These are phyloP conservation scores for Chromis chromis DNA, from an alignment of 2,797 vertebrate species.

Conservation along the genomic window DNA sequence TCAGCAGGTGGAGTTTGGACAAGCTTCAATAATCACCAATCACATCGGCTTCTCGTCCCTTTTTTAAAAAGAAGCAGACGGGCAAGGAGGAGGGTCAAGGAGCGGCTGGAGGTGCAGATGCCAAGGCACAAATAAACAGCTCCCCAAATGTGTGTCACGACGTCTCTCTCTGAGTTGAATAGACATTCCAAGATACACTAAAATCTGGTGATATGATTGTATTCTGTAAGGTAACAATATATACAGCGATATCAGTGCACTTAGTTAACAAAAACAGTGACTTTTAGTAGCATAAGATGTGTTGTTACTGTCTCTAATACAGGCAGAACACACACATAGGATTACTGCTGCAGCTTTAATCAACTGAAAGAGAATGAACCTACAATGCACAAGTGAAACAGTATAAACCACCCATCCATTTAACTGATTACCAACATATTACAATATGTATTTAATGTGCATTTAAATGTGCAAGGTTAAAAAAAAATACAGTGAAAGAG, in stretches of 20 bases:
- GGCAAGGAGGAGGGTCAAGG: conserved; percentile 1
- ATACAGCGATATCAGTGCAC: conserved; percentile 3
- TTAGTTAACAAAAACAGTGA: neutral
- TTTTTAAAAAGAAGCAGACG: conserved; percentile 28
- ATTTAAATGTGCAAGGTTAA: neutral
- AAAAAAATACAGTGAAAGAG: neutral
- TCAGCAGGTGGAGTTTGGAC: conserved; percentile 42
- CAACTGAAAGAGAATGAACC: conserved; percentile 1
- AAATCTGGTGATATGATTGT: neutral
- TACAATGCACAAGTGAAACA: neutral
- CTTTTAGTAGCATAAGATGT: neutral
- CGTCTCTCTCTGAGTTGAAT: conserved; percentile 10
- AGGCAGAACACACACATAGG: neutral
- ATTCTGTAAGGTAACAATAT: neutral
- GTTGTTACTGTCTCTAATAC: neutral
- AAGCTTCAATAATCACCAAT: conserved; percentile 40
- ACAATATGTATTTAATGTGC: neutral
- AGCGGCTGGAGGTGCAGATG: conserved; percentile 21
- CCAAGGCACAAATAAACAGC: conserved; percentile 46
- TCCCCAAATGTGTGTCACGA: neutral
- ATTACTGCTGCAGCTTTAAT: conserved; percentile 13
- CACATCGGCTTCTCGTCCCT: conserved; percentile 17
- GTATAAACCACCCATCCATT: conserved; percentile 5
- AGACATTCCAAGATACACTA: neutral
- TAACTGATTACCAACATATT: neutral